Evolutionary conservation across 2,113 vertebrate genomes (phyloP), one percentile per base, ranked within the genome.

Genomic region (Phrynocephalus versicolor): DNA sequence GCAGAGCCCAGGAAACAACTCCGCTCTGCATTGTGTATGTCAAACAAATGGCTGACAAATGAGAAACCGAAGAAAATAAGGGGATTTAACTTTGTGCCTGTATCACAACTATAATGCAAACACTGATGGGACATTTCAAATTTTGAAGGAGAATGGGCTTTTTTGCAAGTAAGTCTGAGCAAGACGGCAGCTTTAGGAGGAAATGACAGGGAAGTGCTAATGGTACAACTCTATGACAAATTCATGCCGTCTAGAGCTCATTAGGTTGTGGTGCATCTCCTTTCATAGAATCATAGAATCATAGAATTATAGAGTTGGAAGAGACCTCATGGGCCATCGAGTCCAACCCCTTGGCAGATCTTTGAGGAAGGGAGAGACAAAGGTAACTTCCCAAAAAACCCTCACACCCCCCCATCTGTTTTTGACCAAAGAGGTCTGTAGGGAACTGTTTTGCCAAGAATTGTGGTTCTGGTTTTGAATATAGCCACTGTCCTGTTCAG

Each of bases 1-100:
- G 51, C 80, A 84, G 69, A 71, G 74, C 30, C 60, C 77, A 60
- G 1, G 23, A 75, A 85, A 78, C 76, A 83, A 71, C 51, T 33
- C 16, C 27, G 79, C 12, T 35, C 37, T 73, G n/a, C n/a, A 23
- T 85, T 72, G 51, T 77, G 75, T 77, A 35, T 30, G n/a, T 41
- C n/a, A 73, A 33, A n/a, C 23, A 35, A 85, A 80, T 72, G 23
- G n/a, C 30, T 51, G n/a, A 21, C 58, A 85, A 9, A 64, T 51
- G 15, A 35, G 35, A 73, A 84, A 39, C 14, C 35, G 39, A 57
- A 60, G 41, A 71, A 71, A 60, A 60, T 6, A 69, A 9, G 23
- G 41, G 41, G 25, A 71, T 39, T 69, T 78, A 70, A 85, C 33
- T 23, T 79, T 79, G 55, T 35, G n/a, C 33, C 35, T 79, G n/a